Evolutionary conservation across 2,113 vertebrate genomes (phyloP).

Genomic region (Vidua macroura): DNA sequence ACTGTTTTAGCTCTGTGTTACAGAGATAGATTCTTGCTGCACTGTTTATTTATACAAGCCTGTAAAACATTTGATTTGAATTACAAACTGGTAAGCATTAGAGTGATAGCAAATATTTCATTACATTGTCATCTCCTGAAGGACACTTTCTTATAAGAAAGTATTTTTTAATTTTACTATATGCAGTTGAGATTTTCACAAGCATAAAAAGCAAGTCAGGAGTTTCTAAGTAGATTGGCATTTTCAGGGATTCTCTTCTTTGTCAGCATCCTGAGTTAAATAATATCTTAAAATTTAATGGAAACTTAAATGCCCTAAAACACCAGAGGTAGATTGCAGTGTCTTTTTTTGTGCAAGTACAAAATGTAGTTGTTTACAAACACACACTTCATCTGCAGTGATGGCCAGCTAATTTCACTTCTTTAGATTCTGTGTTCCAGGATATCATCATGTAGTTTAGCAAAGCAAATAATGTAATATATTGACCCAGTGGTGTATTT

Average conservation of each 20-base stretch:
- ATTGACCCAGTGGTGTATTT: background rate
- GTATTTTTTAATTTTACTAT: background rate
- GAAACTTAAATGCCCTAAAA: background rate
- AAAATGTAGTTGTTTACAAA: background rate
- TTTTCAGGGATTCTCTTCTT: background rate
- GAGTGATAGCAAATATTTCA: background rate
- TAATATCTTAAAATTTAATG: background rate
- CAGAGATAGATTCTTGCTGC: background rate
- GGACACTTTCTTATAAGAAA: background rate
- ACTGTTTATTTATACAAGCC: background rate
- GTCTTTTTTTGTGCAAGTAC: background rate
- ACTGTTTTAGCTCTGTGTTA: background rate
- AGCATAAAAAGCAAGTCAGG: background rate
- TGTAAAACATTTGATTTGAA: background rate
- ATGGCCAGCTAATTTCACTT: background rate
- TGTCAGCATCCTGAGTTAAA: background rate
- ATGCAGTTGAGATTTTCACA: background rate
- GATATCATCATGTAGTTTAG: background rate
- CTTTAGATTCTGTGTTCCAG: background rate
- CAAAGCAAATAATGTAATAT: background rate
- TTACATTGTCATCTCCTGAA: background rate
- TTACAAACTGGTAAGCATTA: background rate
- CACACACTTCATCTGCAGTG: background rate
- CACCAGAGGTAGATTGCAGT: background rate
- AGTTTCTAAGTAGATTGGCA: background rate